Evolutionary conservation across 2,888 invertebrate genomes (phyloP), one percentile per base, ranked within the genome.

Genomic region (Cosmia pyralina): DNA sequence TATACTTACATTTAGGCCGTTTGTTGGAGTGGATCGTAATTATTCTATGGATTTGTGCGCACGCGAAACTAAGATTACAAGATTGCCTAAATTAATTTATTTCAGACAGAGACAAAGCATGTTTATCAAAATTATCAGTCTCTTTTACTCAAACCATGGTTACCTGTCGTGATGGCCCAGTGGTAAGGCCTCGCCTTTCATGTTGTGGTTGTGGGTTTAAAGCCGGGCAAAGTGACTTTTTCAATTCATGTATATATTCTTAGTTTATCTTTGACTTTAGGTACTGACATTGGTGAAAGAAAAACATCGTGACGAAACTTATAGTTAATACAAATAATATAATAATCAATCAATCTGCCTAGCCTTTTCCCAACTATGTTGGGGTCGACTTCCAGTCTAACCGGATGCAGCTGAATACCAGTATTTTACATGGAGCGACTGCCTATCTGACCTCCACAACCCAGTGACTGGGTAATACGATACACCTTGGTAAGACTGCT

Each of bases 1-100:
- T 28, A 28, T 28, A 28, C 28, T 28, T 28, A 28, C 28, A 28
- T 28, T 28, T 28, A 38, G 6, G 55, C 19, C 38, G 4, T 50
- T 41, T n/a, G 28, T 53, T 38, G 13, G 2, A 38, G 34, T 22
- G 57, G 38, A 44, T 46, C 6, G 28, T 60, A 57, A 70, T 79
- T 65, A 75, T 69, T 68, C 53, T 41, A 55, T 19, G 17, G 11
- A 62, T 62, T 44, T 62, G 6, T 22, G 17, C 44, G 22, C 62
- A 46, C 11, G 44, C 4, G 4, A 62, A 46, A 38, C 64, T 50
- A 50, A 34, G 34, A 68, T 68, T 70, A 70, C 34, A 59, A 22
- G 34, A 48, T 50, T 57, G 44, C 59, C 46, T 44, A 57, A 57
- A 65, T 38, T 53, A 34, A 13, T 57, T 62, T 44, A 44, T 53